Evolutionary conservation across 2,888 invertebrate genomes (phyloP).

Genomic region (Antitype chi): DNA sequence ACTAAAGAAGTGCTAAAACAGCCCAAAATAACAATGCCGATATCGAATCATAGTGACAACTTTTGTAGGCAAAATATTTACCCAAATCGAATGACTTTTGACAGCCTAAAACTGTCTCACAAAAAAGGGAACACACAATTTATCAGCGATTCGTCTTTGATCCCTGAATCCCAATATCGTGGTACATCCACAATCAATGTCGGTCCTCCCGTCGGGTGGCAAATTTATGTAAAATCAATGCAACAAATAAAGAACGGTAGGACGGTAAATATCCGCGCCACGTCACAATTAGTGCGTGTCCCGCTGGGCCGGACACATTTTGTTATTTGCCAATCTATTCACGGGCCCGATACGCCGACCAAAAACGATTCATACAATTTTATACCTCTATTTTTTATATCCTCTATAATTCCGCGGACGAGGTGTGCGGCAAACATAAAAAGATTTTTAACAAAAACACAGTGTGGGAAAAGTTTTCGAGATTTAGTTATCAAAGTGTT

Average conservation of each 20-base stretch:
- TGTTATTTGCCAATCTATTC: slow-evolving; percentile 70
- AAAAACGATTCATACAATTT: slow-evolving; percentile 56
- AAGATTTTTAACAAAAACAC: slow-evolving; percentile 22
- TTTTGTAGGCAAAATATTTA: slow-evolving; percentile 16
- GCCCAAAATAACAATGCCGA: not conserved
- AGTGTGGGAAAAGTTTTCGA: slow-evolving; percentile 22
- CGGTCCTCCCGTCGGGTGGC: slow-evolving; percentile 63
- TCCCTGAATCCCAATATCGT: slow-evolving; percentile 70
- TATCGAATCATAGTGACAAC: not conserved
- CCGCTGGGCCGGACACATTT: slow-evolving; percentile 70
- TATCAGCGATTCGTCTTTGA: slow-evolving; percentile 69
- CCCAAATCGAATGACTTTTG: slow-evolving; percentile 38
- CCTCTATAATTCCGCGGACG: slow-evolving; percentile 7
- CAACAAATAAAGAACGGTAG: slow-evolving; percentile 74
- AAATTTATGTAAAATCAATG: slow-evolving; percentile 73
- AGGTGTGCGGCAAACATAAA: slow-evolving; percentile 16
- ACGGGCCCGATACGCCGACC: slow-evolving; percentile 49
- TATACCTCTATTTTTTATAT: slow-evolving; percentile 37
- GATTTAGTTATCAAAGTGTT: not conserved
- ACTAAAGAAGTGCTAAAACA: not conserved
- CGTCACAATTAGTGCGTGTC: slow-evolving; percentile 78
- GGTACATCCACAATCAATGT: slow-evolving; percentile 64
- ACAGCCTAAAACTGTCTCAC: slow-evolving; percentile 41
- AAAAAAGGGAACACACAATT: slow-evolving; percentile 67
- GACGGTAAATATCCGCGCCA: slow-evolving; percentile 74